Evolutionary conservation across 2,888 invertebrate genomes (phyloP), one percentile per base, ranked within the genome.

Genomic region (Spilosoma lubricipeda): DNA sequence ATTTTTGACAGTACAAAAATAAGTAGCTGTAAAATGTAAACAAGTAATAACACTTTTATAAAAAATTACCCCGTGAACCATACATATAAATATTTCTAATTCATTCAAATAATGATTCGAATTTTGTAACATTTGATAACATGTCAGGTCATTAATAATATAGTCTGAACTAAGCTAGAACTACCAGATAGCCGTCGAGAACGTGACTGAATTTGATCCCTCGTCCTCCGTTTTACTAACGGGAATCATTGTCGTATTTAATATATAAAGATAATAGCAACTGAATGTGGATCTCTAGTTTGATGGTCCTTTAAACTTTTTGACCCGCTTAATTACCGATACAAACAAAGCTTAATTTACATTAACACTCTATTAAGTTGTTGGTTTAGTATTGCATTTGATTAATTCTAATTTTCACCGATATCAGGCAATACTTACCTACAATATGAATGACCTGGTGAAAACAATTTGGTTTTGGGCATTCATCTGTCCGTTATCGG

Each of bases 341-440:
- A 73, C 77, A 83, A 85, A 86, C 81, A 79, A 72, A 39, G 74
- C 76, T 69, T 70, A 78, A 84, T 82, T 81, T 42, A 74, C 70
- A 76, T 71, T 59, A 73, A 27, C 74, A 65, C 48, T 48, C 73
- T 48, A 63, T 70, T 73, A 72, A 48, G 67, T 68, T 79, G 79
- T 80, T 80, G 80, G 77, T 77, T 80, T 83, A 80, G 80, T 81
- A 73, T 82, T 73, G 71, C 76, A 71, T 75, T 72, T 81, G 84
- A 83, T 86, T 87, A 77, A 78, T 78, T 81, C 79, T 74, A 74
- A 84, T 85, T 80, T 77, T 66, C 48, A 45, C 23, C 27, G 5
- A n/a, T 45, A n/a, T 27, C 39, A 68, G 65, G 63, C 56, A 71
- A 71, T 39, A 78, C 73, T 45, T 45, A 78, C 73, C 30, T 45